Evolutionary conservation across 1,140 invertebrate genomes (phyloP).

Genomic region (Medauroidea extradentata): DNA sequence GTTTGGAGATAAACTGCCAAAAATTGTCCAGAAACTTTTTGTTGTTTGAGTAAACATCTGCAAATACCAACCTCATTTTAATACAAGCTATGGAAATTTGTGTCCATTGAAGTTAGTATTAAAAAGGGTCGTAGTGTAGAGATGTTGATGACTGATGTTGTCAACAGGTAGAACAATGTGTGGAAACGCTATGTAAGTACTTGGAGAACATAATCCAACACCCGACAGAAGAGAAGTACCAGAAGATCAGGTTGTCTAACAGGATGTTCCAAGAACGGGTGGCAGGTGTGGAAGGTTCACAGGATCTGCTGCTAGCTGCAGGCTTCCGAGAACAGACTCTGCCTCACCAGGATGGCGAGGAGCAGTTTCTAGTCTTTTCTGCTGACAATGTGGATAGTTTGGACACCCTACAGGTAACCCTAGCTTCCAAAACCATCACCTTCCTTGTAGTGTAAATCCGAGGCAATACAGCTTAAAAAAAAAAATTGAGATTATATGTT

Average conservation of each 20-base stretch:
- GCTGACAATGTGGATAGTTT: constrained; percentile 49
- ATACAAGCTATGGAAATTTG: too few species aligned
- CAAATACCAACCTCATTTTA: too few species aligned
- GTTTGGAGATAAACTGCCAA: too few species aligned
- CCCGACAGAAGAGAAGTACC: constrained; percentile 83
- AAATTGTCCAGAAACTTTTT: too few species aligned
- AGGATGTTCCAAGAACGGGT: constrained; percentile 78
- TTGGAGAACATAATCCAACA: constrained; percentile 85
- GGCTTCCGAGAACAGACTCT: constrained; percentile 56
- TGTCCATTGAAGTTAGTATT: too few species aligned
- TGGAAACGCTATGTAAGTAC: constrained; percentile 85
- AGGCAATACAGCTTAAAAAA: too few species aligned
- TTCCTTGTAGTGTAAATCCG: too few species aligned
- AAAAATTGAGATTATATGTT: too few species aligned
- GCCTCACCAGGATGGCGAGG: constrained; percentile 41
- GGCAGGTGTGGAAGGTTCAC: constrained; percentile 66
- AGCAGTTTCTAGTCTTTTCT: constrained; percentile 61
- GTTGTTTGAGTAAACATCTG: too few species aligned
- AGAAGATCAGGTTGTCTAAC: constrained; percentile 84
- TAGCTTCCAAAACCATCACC: too few species aligned
- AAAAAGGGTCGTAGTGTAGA: too few species aligned
- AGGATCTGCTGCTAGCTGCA: constrained; percentile 77
- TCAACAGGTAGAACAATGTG: constrained; percentile 65
- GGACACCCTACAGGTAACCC: constrained; percentile 51
- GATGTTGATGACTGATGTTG: too few species aligned